Evolutionary conservation across 2,797 vertebrate genomes (phyloP), one percentile per base, ranked within the genome.

Genomic region (Diplodus puntazzo): DNA sequence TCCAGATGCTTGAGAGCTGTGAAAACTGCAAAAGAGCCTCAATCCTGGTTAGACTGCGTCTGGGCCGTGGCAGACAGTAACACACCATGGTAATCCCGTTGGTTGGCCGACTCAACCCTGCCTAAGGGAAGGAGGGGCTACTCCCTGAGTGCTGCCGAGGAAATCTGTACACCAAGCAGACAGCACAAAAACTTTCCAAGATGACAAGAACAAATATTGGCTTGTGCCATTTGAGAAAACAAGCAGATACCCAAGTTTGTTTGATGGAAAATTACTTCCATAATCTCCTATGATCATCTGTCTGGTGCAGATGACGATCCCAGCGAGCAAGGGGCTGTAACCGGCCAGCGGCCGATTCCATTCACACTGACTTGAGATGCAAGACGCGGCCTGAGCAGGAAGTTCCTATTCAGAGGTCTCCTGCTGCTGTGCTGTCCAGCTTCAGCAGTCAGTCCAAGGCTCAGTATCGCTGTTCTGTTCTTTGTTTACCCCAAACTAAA

Each of bases 331-430:
- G 70, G 69, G 69, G 81, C 81, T 67, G 67, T 4, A 52, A 46
- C 53, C 45, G 68, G 80, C 42, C 62, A 73, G 80, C 5, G 60
- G 78, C 70, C 53, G 63, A 87, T 82, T 27, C 77, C 84, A 91
- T 88, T 91, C 86, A 71, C 54, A 57, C 73, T 85, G 75, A 94
- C 81, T 95, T 95, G 83, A 94, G 87, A 95, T 95, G 92, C 94
- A 94, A 90, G 89, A 90, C 88, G 82, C 87, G 81, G 89, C 86
- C 82, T 55, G 80, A 89, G 89, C 94, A 94, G 94, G 94, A 95
- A 95, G 94, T 93, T 92, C 71, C 91, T 78, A 86, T 94, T 95
- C 88, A 92, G 85, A 90, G 85, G 80, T 71, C 81, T 83, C 86
- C 86, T 81, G 90, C 87, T 77, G 91, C 81, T 83, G 73, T 60